phyloP scores from a whole-genome alignment of 2,113 vertebrate genomes.

The Excalfactoria chinensis region DNA sequence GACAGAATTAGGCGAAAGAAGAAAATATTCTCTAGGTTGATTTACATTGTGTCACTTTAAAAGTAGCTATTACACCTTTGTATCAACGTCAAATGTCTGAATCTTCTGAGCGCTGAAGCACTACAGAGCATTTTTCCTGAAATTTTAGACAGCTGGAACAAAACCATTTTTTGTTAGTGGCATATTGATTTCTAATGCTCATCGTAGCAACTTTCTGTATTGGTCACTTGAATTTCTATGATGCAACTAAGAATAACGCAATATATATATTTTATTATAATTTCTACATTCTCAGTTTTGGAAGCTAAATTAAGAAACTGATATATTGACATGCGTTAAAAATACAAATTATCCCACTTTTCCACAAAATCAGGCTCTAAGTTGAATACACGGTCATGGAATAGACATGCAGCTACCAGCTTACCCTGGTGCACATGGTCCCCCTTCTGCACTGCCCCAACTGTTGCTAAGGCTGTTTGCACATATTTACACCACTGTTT shows the following conservation, averaged over 20 bases:
- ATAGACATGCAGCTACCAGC: neutral
- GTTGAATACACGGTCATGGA: neutral
- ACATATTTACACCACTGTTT: neutral
- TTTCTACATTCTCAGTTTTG: neutral
- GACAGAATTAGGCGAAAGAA: conserved; percentile 26
- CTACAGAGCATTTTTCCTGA: neutral
- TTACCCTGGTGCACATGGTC: neutral
- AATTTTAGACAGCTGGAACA: conserved; percentile 44
- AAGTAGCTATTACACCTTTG: conserved; percentile 44
- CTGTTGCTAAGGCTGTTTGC: neutral
- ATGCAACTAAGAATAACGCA: neutral
- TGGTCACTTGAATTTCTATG: conserved; percentile 11
- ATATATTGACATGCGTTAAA: neutral
- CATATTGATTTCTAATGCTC: conserved; percentile 29
- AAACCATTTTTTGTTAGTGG: conserved; percentile 28
- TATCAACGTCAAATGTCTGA: conserved; percentile 43
- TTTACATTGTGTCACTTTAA: conserved; percentile 7
- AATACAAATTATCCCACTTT: neutral
- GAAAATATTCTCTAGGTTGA: conserved; percentile 5
- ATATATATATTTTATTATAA: too few relatives aligned
- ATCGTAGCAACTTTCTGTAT: conserved; percentile 8
- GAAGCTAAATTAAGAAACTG: conserved; percentile 14
- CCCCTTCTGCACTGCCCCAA: neutral
- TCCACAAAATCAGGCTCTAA: neutral
- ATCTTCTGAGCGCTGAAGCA: conserved; percentile 26